Evolutionary conservation across 2,113 vertebrate genomes (phyloP).

Genomic region (Hassar affinis): DNA sequence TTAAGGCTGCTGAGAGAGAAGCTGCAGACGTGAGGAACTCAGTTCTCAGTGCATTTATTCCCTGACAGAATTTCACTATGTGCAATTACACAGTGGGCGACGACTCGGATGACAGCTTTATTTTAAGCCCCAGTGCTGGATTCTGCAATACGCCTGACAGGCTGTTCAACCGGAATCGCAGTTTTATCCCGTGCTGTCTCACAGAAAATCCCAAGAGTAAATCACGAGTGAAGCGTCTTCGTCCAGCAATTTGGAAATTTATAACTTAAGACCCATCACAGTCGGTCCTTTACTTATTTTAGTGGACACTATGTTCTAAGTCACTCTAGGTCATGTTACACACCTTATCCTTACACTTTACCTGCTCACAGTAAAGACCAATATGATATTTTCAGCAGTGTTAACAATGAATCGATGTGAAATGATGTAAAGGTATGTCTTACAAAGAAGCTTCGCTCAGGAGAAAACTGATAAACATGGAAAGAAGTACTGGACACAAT

Average conservation of each 20-base stretch:
- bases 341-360: neutral
- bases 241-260: neutral
- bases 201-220: neutral
- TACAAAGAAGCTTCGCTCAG: neutral
- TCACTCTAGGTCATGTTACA: neutral
- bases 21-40: neutral
- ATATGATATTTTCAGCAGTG: neutral
- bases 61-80: neutral
- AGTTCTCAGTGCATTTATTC: neutral
- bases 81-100: slow-evolving; percentile 1
- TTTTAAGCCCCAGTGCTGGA: neutral
- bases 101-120: neutral
- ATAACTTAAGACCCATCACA: neutral
- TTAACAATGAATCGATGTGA: neutral
- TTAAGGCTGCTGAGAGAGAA: slow-evolving; percentile 6
- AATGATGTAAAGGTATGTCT: neutral
- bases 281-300: neutral
- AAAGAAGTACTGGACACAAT: too few relatives aligned
- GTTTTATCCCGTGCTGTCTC: neutral
- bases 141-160: slow-evolving; percentile 11
- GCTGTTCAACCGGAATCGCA: neutral
- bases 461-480: too few relatives aligned
- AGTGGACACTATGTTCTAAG: too few relatives aligned
- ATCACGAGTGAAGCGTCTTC: neutral
- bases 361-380: neutral